phyloP scores from a whole-genome alignment of 2,888 invertebrate species.

The Syrista parreyssii region DNA sequence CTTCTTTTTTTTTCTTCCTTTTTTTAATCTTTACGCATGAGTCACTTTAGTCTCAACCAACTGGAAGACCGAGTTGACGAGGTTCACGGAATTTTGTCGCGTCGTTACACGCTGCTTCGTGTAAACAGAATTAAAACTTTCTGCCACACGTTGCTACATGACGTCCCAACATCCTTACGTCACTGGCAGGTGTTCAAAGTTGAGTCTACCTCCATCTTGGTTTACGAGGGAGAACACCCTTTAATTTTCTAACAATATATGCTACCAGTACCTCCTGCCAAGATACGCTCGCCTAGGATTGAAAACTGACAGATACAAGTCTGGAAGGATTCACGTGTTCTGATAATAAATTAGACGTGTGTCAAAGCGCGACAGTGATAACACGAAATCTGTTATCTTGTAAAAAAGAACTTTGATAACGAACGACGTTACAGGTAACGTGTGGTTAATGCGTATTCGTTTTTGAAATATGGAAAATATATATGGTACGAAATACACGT shows the following conservation, averaged over 20 bases:
- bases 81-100: neutral
- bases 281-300: too few species aligned
- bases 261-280: neutral
- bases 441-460: neutral
- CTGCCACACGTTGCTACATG: neutral
- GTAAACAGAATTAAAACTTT: neutral
- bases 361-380: neutral
- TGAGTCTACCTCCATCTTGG: neutral
- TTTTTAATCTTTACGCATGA: neutral
- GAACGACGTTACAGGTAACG: neutral
- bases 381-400: too few species aligned
- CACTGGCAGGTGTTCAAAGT: neutral
- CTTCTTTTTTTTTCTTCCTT: neutral
- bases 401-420: neutral
- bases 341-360: neutral
- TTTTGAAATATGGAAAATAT: neutral
- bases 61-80: neutral
- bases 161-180: neutral
- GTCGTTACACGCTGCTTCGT: neutral
- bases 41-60: neutral
- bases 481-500: too few species aligned
- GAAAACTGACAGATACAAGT: too few species aligned
- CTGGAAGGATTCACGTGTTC: neutral
- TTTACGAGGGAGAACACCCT: neutral
- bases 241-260: neutral